Evolutionary conservation across 2,888 invertebrate genomes (phyloP), one percentile per base, ranked within the genome.

Genomic region (Drosophila percnosoma): DNA sequence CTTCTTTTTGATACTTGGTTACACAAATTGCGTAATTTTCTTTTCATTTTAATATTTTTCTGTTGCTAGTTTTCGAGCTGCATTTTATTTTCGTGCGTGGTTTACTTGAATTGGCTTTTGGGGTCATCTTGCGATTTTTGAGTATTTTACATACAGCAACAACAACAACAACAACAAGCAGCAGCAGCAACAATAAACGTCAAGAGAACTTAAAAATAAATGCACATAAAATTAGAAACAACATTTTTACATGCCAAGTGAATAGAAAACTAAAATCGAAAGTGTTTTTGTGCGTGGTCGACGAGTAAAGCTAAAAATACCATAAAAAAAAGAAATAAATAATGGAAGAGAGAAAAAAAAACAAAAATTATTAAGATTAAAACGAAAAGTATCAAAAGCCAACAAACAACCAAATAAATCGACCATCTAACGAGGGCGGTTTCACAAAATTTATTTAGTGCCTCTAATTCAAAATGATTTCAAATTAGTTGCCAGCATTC

Each of bases 71-170:
- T 55, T 54, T 57, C 55, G 62, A 49, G 67, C 57, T 74, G 68
- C 71, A 66, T 55, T 66, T 70, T 68, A 80, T 77, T 73, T 79
- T 60, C 51, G 68, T 79, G 78, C 77, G 68, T 81, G 63, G 40
- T 61, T 63, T 55, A 21, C 27, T 66, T 49, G 13, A 69, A 69
- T 63, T 79, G 74, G 84, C 53, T 82, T 86, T 89, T 86, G 78
- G 78, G 90, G 90, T 88, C 90, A 88, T 90, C 89, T 88, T 79
- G 88, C 90, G 74, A 84, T 40, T 90, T 89, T 85, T 73, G 58
- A 69, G 68, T 78, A 71, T 83, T 77, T 78, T 73, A 77, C 63
- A 33, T 11, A 33, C 31, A 10, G 4, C 31, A 75, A 68, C 15
- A 70, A 52, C 52, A 58, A 55, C 53, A 54, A 54, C 38, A 55